A percentile compares a stretch with the other conserved stretches of the same genome.
These are phyloP conservation scores for Heliothis subflexa DNA, from an alignment of 1,140 invertebrate genomes.

Conservation along the genomic window DNA sequence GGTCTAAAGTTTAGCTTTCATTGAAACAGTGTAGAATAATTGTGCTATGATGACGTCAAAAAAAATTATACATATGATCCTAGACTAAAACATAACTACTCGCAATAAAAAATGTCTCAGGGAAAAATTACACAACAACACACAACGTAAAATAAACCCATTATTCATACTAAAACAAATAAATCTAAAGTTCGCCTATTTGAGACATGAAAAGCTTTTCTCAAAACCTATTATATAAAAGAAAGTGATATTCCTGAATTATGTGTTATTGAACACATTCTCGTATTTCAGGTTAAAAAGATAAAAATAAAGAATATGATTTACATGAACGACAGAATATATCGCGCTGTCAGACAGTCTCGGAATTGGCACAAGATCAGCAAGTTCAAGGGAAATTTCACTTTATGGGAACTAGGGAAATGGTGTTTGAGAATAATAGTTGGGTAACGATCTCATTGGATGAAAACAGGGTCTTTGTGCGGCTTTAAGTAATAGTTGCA, in stretches of 20 bases:
- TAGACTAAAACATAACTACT: not conserved
- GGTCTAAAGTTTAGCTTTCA: not conserved
- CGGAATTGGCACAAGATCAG: not conserved
- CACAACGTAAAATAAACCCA: not conserved
- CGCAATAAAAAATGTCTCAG: no score
- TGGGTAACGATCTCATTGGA: no score
- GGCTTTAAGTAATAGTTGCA: no score
- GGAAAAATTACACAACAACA: no score
- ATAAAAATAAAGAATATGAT: slow-evolving; percentile 8
- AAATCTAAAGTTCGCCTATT: not conserved
- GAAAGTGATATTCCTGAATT: slow-evolving; percentile 23
- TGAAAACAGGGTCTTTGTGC: no score
- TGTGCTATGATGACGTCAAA: not conserved
- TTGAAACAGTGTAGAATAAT: no score
- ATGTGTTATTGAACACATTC: slow-evolving; percentile 16
- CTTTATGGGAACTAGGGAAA: not conserved
- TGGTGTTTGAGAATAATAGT: no score
- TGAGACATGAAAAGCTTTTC: not conserved
- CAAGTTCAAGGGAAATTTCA: not conserved
- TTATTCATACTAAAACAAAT: not conserved
- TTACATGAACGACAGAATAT: not conserved
- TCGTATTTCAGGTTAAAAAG: slow-evolving; percentile 26
- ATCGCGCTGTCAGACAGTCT: not conserved
- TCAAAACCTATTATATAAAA: not conserved
- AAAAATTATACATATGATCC: not conserved